Base-by-base conservation (phyloP, 2,888 invertebrate species). In the Idaea biselata region DNA sequence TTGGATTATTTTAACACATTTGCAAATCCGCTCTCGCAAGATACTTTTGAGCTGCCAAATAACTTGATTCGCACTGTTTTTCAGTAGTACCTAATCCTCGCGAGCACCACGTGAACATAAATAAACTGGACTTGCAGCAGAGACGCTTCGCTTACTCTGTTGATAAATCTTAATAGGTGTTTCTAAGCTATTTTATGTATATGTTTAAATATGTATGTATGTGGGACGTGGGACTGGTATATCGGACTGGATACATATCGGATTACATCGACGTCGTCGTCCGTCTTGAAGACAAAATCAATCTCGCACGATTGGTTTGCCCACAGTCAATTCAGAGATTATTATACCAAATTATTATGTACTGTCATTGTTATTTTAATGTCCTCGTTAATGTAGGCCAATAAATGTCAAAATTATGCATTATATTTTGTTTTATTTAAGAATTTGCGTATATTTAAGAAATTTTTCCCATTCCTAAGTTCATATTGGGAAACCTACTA, bases 391-490 rank as follows among this genome's bases (percentile, higher is more conserved):
- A 65, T 65, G 61, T 75, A 77, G 70, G 73, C 71, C 70, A 77
- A 77, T 78, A 74, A 75, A 81, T 70, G 78, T 80, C 79, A 79
- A 79, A 25, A 80, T 72, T 75, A 76, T 67, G 69, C 72, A 79
- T 70, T 76, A 72, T 76, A 77, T 64, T 70, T 60, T 58, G 64
- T 70, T 71, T 73, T 59, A 67, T 70, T 72, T 65, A 1, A 33
- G 14, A 11, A 11, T 33, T 6, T 4, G 32, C n/a, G n/a, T n/a
- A n/a, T n/a, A n/a, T n/a, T n/a, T n/a, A n/a, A n/a, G n/a, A n/a
- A n/a, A n/a, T n/a, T n/a, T n/a, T n/a, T n/a, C n/a, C n/a, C n/a
- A n/a, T n/a, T n/a, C n/a, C n/a, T n/a, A n/a, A n/a, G n/a, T n/a
- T n/a, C n/a, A n/a, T n/a, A n/a, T n/a, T n/a, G n/a, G n/a, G n/a